phyloP scores from a whole-genome alignment of 1,140 invertebrate species.

The Meloidogyne floridensis region DNA sequence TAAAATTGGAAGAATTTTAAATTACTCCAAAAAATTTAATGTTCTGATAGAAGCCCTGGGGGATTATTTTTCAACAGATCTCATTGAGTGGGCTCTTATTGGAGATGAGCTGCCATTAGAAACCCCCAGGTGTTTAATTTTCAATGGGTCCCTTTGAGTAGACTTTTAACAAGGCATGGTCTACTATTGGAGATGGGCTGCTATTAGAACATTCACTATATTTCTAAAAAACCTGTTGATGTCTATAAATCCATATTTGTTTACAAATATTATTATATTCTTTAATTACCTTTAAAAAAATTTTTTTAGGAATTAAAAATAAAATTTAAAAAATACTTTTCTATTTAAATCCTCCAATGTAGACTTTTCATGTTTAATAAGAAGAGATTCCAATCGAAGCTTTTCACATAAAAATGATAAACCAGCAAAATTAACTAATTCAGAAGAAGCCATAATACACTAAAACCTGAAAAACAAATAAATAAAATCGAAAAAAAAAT shows the following conservation, averaged over 20 bases:
- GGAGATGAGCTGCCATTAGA: too few relatives aligned
- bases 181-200: too few relatives aligned
- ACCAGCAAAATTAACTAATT: slow-evolving; percentile 32
- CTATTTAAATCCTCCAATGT: slow-evolving; percentile 44
- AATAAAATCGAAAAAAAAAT: not conserved
- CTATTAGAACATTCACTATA: too few relatives aligned
- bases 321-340: slow-evolving; percentile 15
- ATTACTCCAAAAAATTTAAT: not conserved
- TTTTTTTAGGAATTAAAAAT: not conserved
- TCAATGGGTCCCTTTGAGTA: too few relatives aligned
- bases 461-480: too few relatives aligned
- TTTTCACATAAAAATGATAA: slow-evolving; percentile 49
- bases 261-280: slow-evolving; percentile 42
- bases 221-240: slow-evolving; percentile 42
- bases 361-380: slow-evolving; percentile 48
- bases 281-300: slow-evolving; percentile 20
- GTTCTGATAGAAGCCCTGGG: too few relatives aligned
- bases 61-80: too few relatives aligned
- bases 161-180: too few relatives aligned
- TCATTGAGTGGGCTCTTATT: too few relatives aligned
- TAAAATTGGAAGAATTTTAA: not conserved
- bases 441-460: not conserved
- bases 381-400: slow-evolving; percentile 51
- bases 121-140: too few relatives aligned
- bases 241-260: slow-evolving; percentile 44